phyloP scores from a whole-genome alignment of 2,888 invertebrate species.

The Leucophenga maculata region DNA sequence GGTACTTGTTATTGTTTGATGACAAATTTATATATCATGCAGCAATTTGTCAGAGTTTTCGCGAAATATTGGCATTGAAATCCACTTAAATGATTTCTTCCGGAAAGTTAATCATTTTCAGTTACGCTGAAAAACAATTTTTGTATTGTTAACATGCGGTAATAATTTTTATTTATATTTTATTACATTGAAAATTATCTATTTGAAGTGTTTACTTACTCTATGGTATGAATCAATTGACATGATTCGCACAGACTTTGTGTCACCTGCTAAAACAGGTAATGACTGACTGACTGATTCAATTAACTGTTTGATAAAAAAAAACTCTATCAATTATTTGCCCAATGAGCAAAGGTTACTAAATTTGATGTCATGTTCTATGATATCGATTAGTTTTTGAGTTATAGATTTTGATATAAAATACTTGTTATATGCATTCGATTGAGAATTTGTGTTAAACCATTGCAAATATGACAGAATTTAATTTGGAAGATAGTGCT shows the following conservation, averaged over 20 bases:
- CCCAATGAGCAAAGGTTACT: no score
- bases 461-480: no score
- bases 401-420: no score
- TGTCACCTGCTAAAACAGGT: background rate
- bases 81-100: slow-evolving; percentile 3
- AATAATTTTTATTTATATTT: background rate
- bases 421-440: no score
- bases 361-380: no score
- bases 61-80: background rate
- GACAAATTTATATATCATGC: background rate
- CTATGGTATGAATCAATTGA: background rate
- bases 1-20: slow-evolving; percentile 2
- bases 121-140: background rate
- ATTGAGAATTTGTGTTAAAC: no score
- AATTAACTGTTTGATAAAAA: no score
- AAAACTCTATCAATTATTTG: no score
- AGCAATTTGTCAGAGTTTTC: no score
- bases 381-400: no score
- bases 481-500: no score
- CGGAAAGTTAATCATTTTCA: slow-evolving; percentile 5
- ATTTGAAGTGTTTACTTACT: background rate
- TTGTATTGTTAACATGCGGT: background rate
- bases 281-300: background rate
- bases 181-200: background rate
- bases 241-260: slow-evolving; percentile 10